Evolutionary conservation across 2,888 invertebrate species (phyloP).

Genomic region (Venusia cambrica): DNA sequence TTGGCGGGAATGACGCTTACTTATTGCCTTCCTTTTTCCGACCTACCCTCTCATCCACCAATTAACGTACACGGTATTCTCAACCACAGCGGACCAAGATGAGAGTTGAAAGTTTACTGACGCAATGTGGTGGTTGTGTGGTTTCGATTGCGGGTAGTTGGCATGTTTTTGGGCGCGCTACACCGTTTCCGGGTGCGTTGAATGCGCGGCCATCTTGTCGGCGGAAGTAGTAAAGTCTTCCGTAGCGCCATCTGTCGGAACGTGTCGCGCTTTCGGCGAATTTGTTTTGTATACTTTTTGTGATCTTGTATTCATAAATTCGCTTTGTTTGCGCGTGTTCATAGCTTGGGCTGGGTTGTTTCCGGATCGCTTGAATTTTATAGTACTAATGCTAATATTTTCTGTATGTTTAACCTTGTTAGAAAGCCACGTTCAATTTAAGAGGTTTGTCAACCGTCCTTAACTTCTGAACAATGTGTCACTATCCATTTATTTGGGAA

Average conservation of each 20-base stretch:
- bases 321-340: constrained; percentile 25
- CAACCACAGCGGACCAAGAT: accelerated
- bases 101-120: constrained; percentile 24
- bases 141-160: constrained; percentile 31
- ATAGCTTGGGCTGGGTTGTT: no score
- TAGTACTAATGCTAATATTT: no score
- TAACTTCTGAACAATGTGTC: no score
- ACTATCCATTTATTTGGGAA: no score
- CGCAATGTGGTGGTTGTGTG: constrained; percentile 10
- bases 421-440: no score
- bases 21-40: constrained; percentile 47
- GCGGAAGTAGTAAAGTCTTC: constrained; percentile 81
- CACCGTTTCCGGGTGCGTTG: constrained; percentile 69
- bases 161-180: constrained; percentile 59
- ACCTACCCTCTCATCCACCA: constrained; percentile 24
- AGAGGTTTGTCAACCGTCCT: no score
- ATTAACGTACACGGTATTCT: neutral
- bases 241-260: constrained; percentile 60
- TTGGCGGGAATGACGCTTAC: constrained; percentile 57
- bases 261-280: constrained; percentile 31
- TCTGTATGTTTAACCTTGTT: no score
- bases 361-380: no score
- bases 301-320: constrained; percentile 26
- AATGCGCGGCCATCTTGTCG: constrained; percentile 75
- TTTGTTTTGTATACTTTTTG: constrained; percentile 43